These are phyloP conservation scores for Tiliacea aurago DNA, from an alignment of 2,888 invertebrate species.

Conservation along the genomic window DNA sequence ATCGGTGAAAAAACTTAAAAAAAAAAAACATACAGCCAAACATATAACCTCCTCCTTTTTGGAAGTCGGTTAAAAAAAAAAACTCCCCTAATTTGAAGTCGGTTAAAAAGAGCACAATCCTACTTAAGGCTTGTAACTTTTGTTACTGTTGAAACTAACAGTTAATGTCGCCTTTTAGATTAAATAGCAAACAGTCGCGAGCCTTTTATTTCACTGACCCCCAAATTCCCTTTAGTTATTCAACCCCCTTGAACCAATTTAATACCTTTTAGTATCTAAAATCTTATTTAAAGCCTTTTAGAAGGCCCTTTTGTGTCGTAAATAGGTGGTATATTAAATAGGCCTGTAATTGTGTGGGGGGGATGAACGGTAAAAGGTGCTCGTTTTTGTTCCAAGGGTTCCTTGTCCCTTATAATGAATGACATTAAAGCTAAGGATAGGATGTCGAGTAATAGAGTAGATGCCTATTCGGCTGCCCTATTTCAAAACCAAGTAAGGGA, in stretches of 20 bases:
- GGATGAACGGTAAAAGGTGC: constrained; percentile 36
- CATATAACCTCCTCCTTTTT: too few relatives aligned
- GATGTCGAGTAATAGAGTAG: constrained; percentile 19
- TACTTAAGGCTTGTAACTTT: too few relatives aligned
- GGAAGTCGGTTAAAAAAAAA: too few relatives aligned
- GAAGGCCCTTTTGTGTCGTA: constrained; percentile 32
- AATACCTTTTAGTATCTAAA: constrained; percentile 42
- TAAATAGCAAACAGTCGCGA: too few relatives aligned
- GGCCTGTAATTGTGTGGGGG: constrained; percentile 35
- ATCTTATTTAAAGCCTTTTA: constrained; percentile 46
- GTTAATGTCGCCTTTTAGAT: too few relatives aligned
- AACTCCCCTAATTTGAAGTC: too few relatives aligned
- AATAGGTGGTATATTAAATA: constrained; percentile 46
- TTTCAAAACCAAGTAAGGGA: background rate
- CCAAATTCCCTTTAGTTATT: constrained; percentile 14
- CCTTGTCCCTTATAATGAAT: constrained; percentile 49
- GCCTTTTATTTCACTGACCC: background rate
- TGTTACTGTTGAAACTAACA: too few relatives aligned
- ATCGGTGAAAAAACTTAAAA: too few relatives aligned
- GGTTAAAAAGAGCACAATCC: too few relatives aligned
- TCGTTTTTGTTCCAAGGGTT: constrained; percentile 52
- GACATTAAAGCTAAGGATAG: constrained; percentile 42
- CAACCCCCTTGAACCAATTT: constrained; percentile 9
- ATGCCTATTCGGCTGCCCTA: constrained; percentile 2
- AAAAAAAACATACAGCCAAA: too few relatives aligned